Conservation (phyloP, 2,888 invertebrate genomes). For the Leucophenga montana region DNA sequence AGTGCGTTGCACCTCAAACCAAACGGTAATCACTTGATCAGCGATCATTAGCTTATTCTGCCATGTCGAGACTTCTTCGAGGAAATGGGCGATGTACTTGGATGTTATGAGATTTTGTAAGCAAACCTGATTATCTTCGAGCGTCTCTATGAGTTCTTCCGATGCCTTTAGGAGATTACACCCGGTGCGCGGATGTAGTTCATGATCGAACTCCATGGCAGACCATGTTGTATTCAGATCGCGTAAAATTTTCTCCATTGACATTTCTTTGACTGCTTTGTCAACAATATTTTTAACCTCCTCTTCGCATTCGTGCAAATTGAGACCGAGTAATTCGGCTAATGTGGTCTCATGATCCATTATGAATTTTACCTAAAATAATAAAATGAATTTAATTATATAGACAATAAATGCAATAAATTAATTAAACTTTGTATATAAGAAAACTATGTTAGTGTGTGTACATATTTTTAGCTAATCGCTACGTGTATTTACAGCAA, state of each 20-base stretch:
- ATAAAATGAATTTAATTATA: constrained; percentile 36
- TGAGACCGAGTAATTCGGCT: constrained; percentile 90
- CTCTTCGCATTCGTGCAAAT: constrained; percentile 97
- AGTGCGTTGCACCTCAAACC: constrained; percentile 97
- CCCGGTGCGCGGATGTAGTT: constrained; percentile 89
- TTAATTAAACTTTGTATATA: not conserved
- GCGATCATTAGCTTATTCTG: constrained; percentile 93
- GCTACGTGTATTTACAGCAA: constrained; percentile 43
- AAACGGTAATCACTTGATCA: constrained; percentile 92
- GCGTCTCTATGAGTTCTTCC: constrained; percentile 95
- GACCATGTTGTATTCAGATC: constrained; percentile 93
- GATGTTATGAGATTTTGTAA: constrained; percentile 97
- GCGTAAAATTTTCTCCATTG: constrained; percentile 95
- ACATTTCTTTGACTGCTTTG: constrained; percentile 98
- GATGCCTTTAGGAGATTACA: constrained; percentile 89
- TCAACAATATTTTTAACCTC: constrained; percentile 98
- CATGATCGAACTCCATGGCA: constrained; percentile 93
- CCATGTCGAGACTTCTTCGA: constrained; percentile 95
- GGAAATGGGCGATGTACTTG: constrained; percentile 95
- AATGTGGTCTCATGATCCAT: constrained; percentile 95
- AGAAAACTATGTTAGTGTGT: constrained; percentile 14
- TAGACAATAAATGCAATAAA: not conserved
- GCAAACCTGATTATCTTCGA: constrained; percentile 97
- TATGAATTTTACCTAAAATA: constrained; percentile 87
- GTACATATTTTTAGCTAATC: not conserved